Evolutionary conservation across 2,113 vertebrate genomes (phyloP).

Genomic region (Cranoglanis bouderius): DNA sequence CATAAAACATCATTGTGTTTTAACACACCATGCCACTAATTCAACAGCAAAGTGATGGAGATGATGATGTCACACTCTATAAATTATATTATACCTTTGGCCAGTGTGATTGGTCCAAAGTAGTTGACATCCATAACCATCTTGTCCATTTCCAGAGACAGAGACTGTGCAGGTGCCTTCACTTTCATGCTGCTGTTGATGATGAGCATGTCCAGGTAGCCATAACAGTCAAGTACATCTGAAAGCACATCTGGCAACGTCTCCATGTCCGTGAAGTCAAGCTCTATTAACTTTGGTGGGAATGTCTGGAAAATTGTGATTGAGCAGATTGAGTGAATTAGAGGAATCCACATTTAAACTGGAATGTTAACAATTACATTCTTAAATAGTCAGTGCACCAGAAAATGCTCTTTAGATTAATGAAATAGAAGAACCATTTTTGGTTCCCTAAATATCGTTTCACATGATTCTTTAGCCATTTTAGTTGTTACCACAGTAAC

Average conservation of each 20-base stretch:
- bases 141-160: conserved; percentile 88
- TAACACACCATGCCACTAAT: not conserved
- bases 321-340: not conserved
- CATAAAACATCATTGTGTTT: not conserved
- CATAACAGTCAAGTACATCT: conserved; percentile 88
- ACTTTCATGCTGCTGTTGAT: conserved; percentile 90
- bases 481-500: not conserved
- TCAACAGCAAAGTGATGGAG: not conserved
- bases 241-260: conserved; percentile 78
- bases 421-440: not conserved
- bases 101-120: conserved; percentile 89
- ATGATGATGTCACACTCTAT: not conserved
- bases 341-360: not conserved
- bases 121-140: conserved; percentile 94
- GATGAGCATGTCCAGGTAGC: conserved; percentile 89
- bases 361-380: not conserved
- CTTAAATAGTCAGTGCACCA: not conserved
- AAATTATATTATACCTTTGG: conserved; percentile 79
- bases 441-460: not conserved
- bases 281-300: conserved; percentile 84
- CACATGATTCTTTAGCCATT: not conserved
- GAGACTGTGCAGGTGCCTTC: conserved; percentile 83
- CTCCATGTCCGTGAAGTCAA: conserved; percentile 86
- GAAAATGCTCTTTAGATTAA: not conserved
- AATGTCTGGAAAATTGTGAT: conserved; percentile 77